Conservation (phyloP, 2,113 vertebrate species). For the Strigops habroptila region DNA sequence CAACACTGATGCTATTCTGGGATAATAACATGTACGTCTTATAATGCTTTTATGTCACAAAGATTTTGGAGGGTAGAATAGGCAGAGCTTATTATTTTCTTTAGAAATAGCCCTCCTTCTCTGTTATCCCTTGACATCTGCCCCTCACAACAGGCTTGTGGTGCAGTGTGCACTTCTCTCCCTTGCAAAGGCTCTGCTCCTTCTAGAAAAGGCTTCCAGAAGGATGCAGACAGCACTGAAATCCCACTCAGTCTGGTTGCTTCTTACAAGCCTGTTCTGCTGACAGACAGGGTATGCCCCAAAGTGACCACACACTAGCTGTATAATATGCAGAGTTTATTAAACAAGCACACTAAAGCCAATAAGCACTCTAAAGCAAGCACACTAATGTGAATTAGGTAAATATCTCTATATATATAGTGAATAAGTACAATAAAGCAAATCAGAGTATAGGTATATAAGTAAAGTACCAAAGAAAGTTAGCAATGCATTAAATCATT, state of each 20-base stretch:
- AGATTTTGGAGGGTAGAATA: not conserved
- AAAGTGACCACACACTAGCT: no score
- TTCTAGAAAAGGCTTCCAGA: not conserved
- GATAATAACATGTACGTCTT: rapidly evolving
- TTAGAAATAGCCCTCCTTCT: not conserved
- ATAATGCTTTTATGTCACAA: not conserved
- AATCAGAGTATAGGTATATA: no score
- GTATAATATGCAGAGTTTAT: no score
- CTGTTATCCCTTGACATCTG: not conserved
- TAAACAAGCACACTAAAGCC: no score
- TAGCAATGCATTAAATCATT: no score
- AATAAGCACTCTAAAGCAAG: no score
- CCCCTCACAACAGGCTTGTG: not conserved
- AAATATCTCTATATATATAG: no score
- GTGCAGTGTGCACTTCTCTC: not conserved
- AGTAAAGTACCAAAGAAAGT: no score
- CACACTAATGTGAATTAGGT: no score
- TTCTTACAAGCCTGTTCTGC: no score
- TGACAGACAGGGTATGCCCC: no score
- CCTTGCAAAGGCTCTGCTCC: not conserved
- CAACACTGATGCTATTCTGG: not conserved
- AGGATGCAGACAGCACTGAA: not conserved
- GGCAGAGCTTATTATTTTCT: not conserved
- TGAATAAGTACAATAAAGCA: no score
- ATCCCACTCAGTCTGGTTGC: not conserved